phyloP scores from a whole-genome alignment of 2,888 invertebrate genomes.

The Ashinkailepas kermadecensis region DNA sequence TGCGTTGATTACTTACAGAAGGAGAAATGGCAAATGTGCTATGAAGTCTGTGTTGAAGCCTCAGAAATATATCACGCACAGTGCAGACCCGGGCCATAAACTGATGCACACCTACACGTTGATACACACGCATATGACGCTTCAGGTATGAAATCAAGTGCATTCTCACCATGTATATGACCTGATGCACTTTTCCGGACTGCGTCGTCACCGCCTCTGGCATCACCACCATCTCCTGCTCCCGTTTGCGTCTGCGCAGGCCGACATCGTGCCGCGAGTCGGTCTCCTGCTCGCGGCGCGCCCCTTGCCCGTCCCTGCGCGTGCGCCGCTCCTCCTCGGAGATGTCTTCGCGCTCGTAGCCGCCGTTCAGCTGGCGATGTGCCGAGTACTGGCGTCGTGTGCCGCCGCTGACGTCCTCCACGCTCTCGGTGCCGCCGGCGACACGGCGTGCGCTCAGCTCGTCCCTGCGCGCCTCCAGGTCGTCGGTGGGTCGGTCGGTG shows the following conservation, averaged over 20 bases:
- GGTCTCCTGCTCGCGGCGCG: no score
- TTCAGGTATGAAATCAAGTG: no score
- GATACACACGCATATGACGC: no score
- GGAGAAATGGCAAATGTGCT: no score
- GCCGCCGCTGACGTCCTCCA: background rate
- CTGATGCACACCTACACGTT: no score
- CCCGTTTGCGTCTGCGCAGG: constrained; percentile 29
- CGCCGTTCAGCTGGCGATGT: background rate
- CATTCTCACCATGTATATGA: background rate
- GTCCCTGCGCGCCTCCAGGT: background rate
- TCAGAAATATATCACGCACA: no score
- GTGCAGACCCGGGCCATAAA: no score
- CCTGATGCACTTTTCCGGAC: background rate
- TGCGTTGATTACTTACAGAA: no score
- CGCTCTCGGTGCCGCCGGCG: background rate
- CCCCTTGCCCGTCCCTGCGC: no score
- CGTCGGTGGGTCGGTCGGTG: background rate
- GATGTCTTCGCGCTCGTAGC: background rate
- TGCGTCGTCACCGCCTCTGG: constrained; percentile 31
- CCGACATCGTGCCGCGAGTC: constrained; percentile 1
- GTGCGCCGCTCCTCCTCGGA: background rate
- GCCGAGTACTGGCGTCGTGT: background rate
- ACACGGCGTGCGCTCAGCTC: constrained; percentile 1
- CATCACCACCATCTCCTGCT: constrained; percentile 32
- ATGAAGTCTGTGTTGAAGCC: no score